phyloP scores from a whole-genome alignment of 2,888 invertebrate species.

The Lasius fuliginosus region DNA sequence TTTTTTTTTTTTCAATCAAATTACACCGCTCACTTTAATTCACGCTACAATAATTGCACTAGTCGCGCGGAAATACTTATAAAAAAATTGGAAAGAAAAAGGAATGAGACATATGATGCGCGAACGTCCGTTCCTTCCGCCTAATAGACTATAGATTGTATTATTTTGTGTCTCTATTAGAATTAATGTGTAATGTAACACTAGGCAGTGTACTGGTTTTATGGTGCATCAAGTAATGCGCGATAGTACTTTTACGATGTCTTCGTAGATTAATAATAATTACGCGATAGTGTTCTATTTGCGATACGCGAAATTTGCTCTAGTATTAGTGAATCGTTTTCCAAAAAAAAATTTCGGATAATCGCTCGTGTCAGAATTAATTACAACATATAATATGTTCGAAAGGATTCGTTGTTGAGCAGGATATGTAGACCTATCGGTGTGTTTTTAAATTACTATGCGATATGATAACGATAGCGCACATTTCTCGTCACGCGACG shows the following conservation, averaged over 20 bases:
- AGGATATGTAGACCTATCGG: background rate
- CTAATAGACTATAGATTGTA: background rate
- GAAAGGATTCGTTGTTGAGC: conserved; percentile 17
- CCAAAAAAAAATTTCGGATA: background rate
- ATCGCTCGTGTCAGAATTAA: background rate
- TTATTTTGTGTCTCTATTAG: background rate
- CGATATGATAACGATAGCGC: background rate
- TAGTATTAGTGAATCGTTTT: background rate
- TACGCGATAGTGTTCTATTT: background rate
- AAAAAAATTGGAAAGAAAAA: conserved; percentile 23
- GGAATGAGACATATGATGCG: conserved; percentile 9
- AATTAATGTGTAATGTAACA: background rate
- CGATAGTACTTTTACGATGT: conserved; percentile 10
- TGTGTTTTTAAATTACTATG: conserved; percentile 6
- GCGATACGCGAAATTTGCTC: background rate
- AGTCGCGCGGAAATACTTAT: conserved; percentile 50
- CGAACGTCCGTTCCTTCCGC: conserved; percentile 33
- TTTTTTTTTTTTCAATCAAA: conserved; percentile 3
- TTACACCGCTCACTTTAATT: conserved; percentile 20
- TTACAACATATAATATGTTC: conserved; percentile 12
- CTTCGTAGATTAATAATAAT: background rate
- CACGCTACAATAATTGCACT: conserved; percentile 61
- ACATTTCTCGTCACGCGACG: background rate
- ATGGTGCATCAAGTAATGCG: conserved; percentile 28
- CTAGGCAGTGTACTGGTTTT: conserved; percentile 7